Evolutionary conservation across 2,113 vertebrate species (phyloP), one percentile per base, ranked within the genome.

Genomic region (Forbesichthys papilliferus): DNA sequence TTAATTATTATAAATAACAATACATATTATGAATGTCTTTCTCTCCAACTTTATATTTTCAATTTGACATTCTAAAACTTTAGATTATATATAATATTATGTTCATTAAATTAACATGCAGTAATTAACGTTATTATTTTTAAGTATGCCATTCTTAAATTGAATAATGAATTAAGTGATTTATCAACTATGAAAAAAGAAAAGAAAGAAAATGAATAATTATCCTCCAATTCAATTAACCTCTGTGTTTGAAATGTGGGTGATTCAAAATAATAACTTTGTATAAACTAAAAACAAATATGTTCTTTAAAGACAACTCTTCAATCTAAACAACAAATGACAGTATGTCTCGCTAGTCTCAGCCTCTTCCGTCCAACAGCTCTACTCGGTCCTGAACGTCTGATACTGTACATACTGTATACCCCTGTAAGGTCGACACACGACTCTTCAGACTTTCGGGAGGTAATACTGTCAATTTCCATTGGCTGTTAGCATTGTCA

Each of bases 41-140:
- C 36, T 42, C 36, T 42, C 36, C 36, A 42, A 42, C 36, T 42
- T 42, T 42, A 5, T 42, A 42, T 42, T 42, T 42, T 42, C 36
- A 42, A 42, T 42, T 42, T 42, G 27, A 42, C 36, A 6, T 42
- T 42, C 36, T 42, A 42, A 42, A 42, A 42, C 36, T 42, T 42
- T 42, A 6, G 36, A 42, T 42, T 42, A 42, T 42, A 8, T 42
- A 16, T 16, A 16, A 16, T 16, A 16, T 62, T 62, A 46, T 7
- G 5, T 63, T 46, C 48, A 13, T 48, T 49, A 48, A 63, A 59
- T 48, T 71, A 68, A 13, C 48, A 51, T 10, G 2, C n/a, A 1
- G 8, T 12, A 63, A 65, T 70, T 81, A 78, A 75, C 68, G 75
- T 82, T 81, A 84, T 83, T 69, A 49, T 71, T 34, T 74, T 34